Conservation (phyloP, 2,797 vertebrate species). For the Poeciliopsis infans region DNA sequence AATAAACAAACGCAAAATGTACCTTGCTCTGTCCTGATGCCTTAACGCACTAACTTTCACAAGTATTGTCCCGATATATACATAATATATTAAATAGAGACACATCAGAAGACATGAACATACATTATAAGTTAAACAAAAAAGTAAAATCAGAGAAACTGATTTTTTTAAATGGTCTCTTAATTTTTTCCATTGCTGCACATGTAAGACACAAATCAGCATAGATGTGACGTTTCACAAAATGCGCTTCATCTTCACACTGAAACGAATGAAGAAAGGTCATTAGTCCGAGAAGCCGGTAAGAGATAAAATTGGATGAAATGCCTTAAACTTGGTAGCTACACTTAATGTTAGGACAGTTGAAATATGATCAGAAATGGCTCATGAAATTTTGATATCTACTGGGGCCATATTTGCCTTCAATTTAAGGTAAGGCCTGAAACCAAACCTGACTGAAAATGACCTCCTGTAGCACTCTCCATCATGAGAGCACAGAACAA, state of each 20-base stretch:
- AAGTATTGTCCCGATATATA: background rate
- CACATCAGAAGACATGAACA: no score
- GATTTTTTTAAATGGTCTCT: no score
- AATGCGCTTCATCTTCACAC: no score
- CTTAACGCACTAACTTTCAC: background rate
- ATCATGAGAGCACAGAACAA: slow-evolving; percentile 22
- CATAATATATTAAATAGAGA: background rate
- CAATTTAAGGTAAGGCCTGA: slow-evolving; percentile 21
- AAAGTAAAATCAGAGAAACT: no score
- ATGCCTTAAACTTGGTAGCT: background rate
- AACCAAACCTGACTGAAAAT: slow-evolving; percentile 35
- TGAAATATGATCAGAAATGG: background rate
- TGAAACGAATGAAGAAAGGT: background rate
- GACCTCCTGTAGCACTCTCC: slow-evolving; percentile 21
- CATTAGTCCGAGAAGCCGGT: background rate
- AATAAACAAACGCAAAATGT: background rate
- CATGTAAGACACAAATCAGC: no score
- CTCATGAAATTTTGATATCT: slow-evolving; percentile 33
- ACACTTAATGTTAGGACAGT: background rate
- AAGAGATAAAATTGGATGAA: background rate
- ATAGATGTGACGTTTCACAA: no score
- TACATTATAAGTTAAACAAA: no score
- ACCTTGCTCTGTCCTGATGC: background rate
- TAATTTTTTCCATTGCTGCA: no score
- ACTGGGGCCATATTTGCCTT: slow-evolving; percentile 29